A percentile compares a stretch with the other conserved stretches of the same genome.
Evolutionary conservation across 2,113 vertebrate species (phyloP).

Genomic region (Hypomesus transpacificus): DNA sequence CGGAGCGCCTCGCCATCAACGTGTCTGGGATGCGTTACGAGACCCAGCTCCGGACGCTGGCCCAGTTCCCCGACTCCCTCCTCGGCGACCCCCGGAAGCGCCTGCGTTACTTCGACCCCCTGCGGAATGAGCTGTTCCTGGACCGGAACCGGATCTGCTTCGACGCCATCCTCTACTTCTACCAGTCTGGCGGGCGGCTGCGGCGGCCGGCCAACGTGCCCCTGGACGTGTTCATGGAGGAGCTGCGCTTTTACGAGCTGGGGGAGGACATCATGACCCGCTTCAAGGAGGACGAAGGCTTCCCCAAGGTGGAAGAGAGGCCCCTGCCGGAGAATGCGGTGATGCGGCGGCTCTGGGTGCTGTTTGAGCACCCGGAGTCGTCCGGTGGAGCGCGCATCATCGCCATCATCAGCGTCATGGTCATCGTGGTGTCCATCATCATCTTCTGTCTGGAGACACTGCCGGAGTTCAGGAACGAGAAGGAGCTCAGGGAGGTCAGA

Average conservation of each 20-base stretch:
- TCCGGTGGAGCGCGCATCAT: constrained; percentile 84
- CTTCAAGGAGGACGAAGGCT: constrained; percentile 88
- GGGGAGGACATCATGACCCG: constrained; percentile 78
- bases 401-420: constrained; percentile 88
- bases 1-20: constrained; percentile 74
- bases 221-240: constrained; percentile 88
- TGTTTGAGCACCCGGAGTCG: constrained; percentile 91
- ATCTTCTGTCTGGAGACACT: constrained; percentile 94
- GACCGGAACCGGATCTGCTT: constrained; percentile 82
- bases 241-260: constrained; percentile 88
- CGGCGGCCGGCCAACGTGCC: constrained; percentile 83
- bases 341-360: constrained; percentile 81
- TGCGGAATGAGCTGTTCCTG: constrained; percentile 80
- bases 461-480: constrained; percentile 84
- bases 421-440: constrained; percentile 91
- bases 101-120: constrained; percentile 76
- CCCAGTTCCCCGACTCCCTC: constrained; percentile 80
- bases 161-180: constrained; percentile 89
- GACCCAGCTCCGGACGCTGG: constrained; percentile 78
- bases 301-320: constrained; percentile 73
- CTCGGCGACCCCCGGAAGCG: constrained; percentile 75
- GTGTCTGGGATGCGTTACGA: constrained; percentile 82
- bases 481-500: constrained; percentile 78
- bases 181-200: constrained; percentile 87
- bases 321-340: constrained; percentile 74